phyloP scores from a whole-genome alignment of 2,113 vertebrate species.

The Xyrauchen texanus region DNA sequence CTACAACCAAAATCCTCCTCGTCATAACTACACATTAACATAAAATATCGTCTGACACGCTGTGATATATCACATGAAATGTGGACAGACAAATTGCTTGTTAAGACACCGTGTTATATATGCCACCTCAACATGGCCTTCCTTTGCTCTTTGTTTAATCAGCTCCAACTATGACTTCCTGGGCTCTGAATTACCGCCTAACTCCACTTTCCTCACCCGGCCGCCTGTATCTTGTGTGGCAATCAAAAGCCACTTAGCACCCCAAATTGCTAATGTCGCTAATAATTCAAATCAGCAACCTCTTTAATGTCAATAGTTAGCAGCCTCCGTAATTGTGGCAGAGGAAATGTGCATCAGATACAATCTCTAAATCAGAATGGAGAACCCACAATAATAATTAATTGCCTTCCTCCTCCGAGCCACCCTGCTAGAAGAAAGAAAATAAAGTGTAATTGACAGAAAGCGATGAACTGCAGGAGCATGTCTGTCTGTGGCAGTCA shows the following conservation, averaged over 20 bases:
- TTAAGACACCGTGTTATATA: not conserved
- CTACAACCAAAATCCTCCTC: not conserved
- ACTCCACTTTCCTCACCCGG: slow-evolving; percentile 27
- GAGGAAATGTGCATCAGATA: slow-evolving; percentile 57
- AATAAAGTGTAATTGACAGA: slow-evolving; percentile 56
- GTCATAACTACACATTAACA: too few relatives aligned
- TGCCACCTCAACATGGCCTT: not conserved
- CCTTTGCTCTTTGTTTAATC: slow-evolving; percentile 1
- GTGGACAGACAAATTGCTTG: too few relatives aligned
- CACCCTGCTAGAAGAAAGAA: slow-evolving; percentile 38
- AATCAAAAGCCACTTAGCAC: slow-evolving; percentile 47
- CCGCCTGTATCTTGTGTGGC: slow-evolving; percentile 20
- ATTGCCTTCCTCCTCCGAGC: slow-evolving; percentile 48
- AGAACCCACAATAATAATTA: slow-evolving; percentile 55
- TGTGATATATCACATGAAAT: too few relatives aligned
- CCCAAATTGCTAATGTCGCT: slow-evolving; percentile 43
- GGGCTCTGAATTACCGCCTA: slow-evolving; percentile 19
- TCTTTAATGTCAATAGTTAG: slow-evolving; percentile 57
- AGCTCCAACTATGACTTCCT: slow-evolving; percentile 5
- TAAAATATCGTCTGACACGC: too few relatives aligned
- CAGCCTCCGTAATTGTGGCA: slow-evolving; percentile 53
- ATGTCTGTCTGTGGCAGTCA: slow-evolving; percentile 15
- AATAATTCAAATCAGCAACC: slow-evolving; percentile 54
- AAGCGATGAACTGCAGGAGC: slow-evolving; percentile 1
- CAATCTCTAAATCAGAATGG: slow-evolving; percentile 45